A percentile compares a stretch with the other conserved stretches of the same genome.
Conservation (phyloP, 1,140 invertebrate species). For the Trachymyrmex septentrionalis region DNA sequence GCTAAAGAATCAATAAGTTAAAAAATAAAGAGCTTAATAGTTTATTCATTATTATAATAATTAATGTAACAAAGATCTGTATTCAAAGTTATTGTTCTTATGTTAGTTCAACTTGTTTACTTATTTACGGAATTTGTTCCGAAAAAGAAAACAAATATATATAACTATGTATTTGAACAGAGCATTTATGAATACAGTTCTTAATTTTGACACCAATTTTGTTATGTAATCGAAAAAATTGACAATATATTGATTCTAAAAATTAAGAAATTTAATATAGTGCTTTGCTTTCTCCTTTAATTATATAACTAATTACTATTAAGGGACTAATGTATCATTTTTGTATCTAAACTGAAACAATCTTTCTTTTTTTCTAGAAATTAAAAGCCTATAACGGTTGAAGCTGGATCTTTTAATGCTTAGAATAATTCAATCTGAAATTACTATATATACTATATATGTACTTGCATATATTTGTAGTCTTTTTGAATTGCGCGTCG, state of each 20-base stretch:
- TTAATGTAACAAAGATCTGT: conserved; percentile 52
- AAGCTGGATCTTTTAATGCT: no score
- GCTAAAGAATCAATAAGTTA: background rate
- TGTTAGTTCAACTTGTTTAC: conserved; percentile 28
- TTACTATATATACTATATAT: no score
- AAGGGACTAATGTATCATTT: conserved; percentile 51
- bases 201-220: conserved; percentile 36
- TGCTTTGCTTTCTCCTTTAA: conserved; percentile 66
- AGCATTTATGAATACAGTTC: conserved; percentile 42
- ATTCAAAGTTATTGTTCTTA: conserved; percentile 44
- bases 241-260: conserved; percentile 43
- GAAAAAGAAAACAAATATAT: conserved; percentile 1
- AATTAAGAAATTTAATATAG: conserved; percentile 53
- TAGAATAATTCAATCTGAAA: no score
- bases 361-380: conserved; percentile 25
- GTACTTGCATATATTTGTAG: no score
- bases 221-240: conserved; percentile 32
- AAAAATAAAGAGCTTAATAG: conserved; percentile 45
- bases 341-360: conserved; percentile 62
- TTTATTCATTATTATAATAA: conserved; percentile 45
- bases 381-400: no score
- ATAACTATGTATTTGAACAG: conserved; percentile 5
- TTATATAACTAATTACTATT: conserved; percentile 38
- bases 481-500: no score
- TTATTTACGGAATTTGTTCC: conserved; percentile 5